These are phyloP conservation scores for Agriopis marginaria DNA, from an alignment of 2,888 invertebrate species.

Conservation along the genomic window DNA sequence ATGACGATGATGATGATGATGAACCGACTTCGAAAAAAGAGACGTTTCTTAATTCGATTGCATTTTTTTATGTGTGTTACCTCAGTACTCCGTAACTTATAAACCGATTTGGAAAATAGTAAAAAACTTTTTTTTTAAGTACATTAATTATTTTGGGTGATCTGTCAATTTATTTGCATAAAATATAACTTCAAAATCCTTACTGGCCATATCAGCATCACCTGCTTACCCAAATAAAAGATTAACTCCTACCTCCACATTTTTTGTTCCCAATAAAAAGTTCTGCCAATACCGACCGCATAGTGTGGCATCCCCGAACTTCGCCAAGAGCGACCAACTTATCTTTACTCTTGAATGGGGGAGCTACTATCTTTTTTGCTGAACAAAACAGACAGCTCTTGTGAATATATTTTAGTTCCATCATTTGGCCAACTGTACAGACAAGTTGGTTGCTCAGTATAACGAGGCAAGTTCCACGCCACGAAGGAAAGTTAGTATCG, in stretches of 20 bases:
- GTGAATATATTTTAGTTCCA: neutral
- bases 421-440: neutral
- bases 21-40: no score
- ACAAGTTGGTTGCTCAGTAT: slow-evolving; percentile 31
- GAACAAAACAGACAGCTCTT: neutral
- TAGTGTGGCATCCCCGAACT: slow-evolving; percentile 38
- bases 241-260: slow-evolving; percentile 36
- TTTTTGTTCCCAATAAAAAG: slow-evolving; percentile 44
- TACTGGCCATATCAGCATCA: slow-evolving; percentile 17
- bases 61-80: no score
- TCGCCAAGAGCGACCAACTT: slow-evolving; percentile 36
- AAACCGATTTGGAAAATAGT: no score
- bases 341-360: neutral
- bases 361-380: neutral
- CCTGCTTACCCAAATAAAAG: slow-evolving; percentile 26
- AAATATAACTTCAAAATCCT: neutral
- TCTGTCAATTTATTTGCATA: no score
- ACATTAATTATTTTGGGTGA: no score
- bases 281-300: slow-evolving; percentile 35
- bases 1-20: no score
- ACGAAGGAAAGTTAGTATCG: slow-evolving; percentile 74
- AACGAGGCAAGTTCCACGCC: slow-evolving; percentile 68
- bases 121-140: no score
- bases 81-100: no score
- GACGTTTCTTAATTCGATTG: no score